These are phyloP conservation scores for Megalops cyprinoides DNA, from an alignment of 2,797 vertebrate species.

Conservation along the genomic window DNA sequence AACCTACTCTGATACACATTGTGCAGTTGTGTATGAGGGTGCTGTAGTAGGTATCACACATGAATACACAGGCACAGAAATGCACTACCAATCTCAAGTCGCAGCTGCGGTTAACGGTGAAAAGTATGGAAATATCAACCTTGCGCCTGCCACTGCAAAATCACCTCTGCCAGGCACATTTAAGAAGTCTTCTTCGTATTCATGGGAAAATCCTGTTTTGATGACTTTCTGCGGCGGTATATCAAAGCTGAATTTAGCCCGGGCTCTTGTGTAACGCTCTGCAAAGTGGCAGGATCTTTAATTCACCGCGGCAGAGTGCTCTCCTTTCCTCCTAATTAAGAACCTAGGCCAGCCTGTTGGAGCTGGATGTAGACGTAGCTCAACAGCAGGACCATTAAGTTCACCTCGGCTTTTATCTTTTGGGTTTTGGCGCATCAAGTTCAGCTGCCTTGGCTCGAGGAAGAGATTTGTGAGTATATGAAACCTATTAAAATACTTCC, in stretches of 20 bases:
- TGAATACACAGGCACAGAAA: background rate
- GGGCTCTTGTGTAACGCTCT: background rate
- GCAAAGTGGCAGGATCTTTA: constrained; percentile 13
- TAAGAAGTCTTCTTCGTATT: constrained; percentile 23
- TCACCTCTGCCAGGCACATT: background rate
- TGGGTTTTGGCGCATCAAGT: constrained; percentile 3
- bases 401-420: constrained; percentile 28
- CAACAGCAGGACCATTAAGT: constrained; percentile 39
- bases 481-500: constrained; percentile 39
- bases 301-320: constrained; percentile 30
- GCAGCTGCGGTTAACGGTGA: background rate
- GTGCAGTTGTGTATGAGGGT: background rate
- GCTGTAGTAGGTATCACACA: background rate
- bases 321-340: constrained; percentile 44
- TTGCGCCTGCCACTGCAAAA: background rate
- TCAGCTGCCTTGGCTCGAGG: constrained; percentile 9
- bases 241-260: constrained; percentile 32
- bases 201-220: background rate
- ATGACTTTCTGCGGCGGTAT: background rate
- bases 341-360: constrained; percentile 30
- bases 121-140: background rate
- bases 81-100: background rate
- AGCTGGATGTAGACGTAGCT: constrained; percentile 26
- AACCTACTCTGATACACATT: background rate
- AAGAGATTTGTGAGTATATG: constrained; percentile 20